Base-by-base conservation (phyloP, 1,140 invertebrate species). In the Heliothis subflexa region DNA sequence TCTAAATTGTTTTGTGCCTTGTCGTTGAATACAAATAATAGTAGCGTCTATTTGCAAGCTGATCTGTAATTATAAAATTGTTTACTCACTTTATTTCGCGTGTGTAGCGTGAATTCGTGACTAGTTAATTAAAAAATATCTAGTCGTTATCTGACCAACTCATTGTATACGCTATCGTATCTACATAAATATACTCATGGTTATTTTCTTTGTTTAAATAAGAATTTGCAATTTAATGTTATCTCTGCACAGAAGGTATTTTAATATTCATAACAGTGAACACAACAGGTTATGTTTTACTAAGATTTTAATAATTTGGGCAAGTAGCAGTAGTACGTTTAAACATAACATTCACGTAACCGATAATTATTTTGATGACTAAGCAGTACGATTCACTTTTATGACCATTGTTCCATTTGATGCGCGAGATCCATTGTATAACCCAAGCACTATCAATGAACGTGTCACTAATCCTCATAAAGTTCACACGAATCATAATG, bases 51-150 rank as follows among this genome's bases (percentile, higher is more conserved):
- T 72, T 40, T 50, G 16, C 33, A 72, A 72, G 45, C 33, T 9
- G 55, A 28, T 14, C n/a, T 54, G 50, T 72, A 55, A 52, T 55
- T 72, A 72, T 72, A n/a, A 72, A 55, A 55, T 54, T 33, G 25
- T 16, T 55, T 52, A 9, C 2, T 72, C 18, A 55, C n/a, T 50
- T 50, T 50, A 68, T 68, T 68, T 72, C 14, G 68, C 52, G 68
- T 55, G 68, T 45, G 28, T 50, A 21, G 11, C 47, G 47, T 45
- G 61, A 64, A 45, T 64, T 64, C 68, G 68, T 72, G 68, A 40
- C n/a, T 55, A n/a, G 14, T 55, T 25, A 28, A 54, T 40, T 33
- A 47, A 64, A 64, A 64, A 64, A 54, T 33, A 54, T 40, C 68
- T 55, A 72, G n/a, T 28, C 55, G 64, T 72, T 72, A 72, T 72